A percentile compares a stretch with the other conserved stretches of the same genome.
These are phyloP conservation scores for Meleagris gallopavo DNA, from an alignment of 2,113 vertebrate species.

Conservation along the genomic window DNA sequence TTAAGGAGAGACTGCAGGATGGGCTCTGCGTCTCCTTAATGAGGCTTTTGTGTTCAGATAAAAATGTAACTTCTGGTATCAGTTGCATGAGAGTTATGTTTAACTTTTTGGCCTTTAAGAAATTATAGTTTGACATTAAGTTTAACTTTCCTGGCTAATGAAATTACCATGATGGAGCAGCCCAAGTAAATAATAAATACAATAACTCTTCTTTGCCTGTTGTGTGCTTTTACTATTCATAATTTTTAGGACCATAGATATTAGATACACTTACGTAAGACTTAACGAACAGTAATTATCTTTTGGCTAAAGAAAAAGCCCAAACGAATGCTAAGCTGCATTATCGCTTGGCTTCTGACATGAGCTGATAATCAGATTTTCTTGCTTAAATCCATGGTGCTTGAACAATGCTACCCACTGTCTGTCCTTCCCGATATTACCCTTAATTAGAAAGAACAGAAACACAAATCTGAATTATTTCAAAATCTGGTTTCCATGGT, in stretches of 20 bases:
- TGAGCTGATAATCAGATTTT: conserved; percentile 99
- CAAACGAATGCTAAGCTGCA: conserved; percentile 95
- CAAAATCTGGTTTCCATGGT: conserved; percentile 95
- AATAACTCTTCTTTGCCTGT: conserved; percentile 83
- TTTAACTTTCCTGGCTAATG: conserved; percentile 79
- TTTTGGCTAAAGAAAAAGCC: conserved; percentile 92
- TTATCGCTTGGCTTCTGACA: conserved; percentile 98
- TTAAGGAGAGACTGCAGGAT: not conserved
- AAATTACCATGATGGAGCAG: conserved; percentile 81
- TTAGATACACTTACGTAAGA: conserved; percentile 87
- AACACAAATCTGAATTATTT: conserved; percentile 99
- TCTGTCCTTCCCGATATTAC: conserved; percentile 90
- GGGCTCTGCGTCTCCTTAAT: not conserved
- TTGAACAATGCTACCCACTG: conserved; percentile 97
- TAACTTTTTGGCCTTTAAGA: conserved; percentile 81
- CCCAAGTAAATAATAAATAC: conserved; percentile 82
- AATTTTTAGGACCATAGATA: conserved; percentile 82
- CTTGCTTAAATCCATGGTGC: conserved; percentile 91
- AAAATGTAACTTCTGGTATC: conserved; percentile 51
- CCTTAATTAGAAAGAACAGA: conserved; percentile 99
- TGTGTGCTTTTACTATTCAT: conserved; percentile 84
- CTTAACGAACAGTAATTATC: conserved; percentile 92
- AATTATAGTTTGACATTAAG: conserved; percentile 80
- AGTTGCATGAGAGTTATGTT: conserved; percentile 74
- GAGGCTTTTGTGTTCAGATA: conserved; percentile 34